These are phyloP conservation scores for Noctua comes DNA, from an alignment of 2,888 invertebrate genomes.

Conservation along the genomic window DNA sequence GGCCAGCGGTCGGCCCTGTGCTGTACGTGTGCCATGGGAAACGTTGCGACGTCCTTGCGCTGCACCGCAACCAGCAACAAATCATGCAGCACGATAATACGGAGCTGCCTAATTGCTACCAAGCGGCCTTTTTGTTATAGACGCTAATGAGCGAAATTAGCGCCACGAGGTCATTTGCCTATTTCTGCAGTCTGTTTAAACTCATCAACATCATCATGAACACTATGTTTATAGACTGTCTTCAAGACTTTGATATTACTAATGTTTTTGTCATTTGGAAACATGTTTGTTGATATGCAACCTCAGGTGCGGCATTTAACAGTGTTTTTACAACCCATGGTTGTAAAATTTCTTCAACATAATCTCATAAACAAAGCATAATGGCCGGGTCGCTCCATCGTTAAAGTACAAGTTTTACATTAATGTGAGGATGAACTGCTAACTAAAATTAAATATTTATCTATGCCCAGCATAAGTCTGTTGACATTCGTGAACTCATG, in stretches of 20 bases:
- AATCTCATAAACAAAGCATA: slow-evolving; percentile 18
- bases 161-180: slow-evolving; percentile 61
- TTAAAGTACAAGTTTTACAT: slow-evolving; percentile 17
- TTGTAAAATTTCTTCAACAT: slow-evolving; percentile 36
- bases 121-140: slow-evolving; percentile 35
- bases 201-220: slow-evolving; percentile 47
- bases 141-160: slow-evolving; percentile 59
- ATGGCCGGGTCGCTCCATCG: slow-evolving; percentile 13
- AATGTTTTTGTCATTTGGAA: slow-evolving; percentile 29
- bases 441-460: slow-evolving; percentile 14
- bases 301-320: slow-evolving; percentile 32
- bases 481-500: slow-evolving; percentile 54
- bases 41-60: slow-evolving; percentile 79
- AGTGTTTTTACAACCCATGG: slow-evolving; percentile 27
- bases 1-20: slow-evolving; percentile 77
- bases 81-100: slow-evolving; percentile 58
- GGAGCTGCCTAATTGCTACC: slow-evolving; percentile 55
- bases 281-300: slow-evolving; percentile 36
- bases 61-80: slow-evolving; percentile 74
- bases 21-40: slow-evolving; percentile 79
- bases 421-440: background rate
- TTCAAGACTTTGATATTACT: slow-evolving; percentile 40
- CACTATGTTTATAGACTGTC: slow-evolving; percentile 52
- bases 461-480: slow-evolving; percentile 16
- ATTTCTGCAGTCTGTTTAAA: slow-evolving; percentile 53